Evolutionary conservation across 2,797 vertebrate genomes (phyloP).

Genomic region (Manis javanica): DNA sequence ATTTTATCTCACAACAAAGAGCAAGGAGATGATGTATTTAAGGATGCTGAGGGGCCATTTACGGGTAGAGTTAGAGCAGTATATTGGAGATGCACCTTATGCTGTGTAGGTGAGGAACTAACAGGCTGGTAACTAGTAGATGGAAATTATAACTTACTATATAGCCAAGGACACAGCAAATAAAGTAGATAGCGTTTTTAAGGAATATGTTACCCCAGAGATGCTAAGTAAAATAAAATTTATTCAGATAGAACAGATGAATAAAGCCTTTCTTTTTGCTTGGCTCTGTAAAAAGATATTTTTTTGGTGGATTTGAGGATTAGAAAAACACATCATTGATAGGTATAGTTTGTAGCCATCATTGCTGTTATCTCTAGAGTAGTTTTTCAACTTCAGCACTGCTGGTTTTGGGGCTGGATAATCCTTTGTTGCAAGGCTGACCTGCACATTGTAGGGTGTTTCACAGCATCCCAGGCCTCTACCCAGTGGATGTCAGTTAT

Average conservation of each 20-base stretch:
- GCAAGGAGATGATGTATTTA: neutral
- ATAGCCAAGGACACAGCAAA: neutral
- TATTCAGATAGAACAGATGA: neutral
- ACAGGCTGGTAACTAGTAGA: neutral
- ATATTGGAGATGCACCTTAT: neutral
- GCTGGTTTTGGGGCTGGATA: neutral
- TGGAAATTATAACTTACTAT: neutral
- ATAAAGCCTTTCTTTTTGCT: neutral
- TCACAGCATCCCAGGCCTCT: neutral
- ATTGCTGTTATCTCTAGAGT: neutral
- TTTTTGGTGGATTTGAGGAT: neutral
- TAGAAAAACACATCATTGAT: neutral
- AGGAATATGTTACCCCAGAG: neutral
- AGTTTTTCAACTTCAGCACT: neutral
- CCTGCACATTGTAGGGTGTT: neutral
- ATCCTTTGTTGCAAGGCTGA: neutral
- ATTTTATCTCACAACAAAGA: conserved; percentile 10
- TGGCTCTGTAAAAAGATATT: neutral
- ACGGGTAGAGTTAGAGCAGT: neutral
- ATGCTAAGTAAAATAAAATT: conserved; percentile 12
- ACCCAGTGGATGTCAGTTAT: neutral
- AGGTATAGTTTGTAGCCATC: neutral
- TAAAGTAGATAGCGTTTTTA: conserved; percentile 28
- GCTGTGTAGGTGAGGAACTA: neutral
- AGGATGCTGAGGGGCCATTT: neutral